These are phyloP conservation scores for Calosoma granatense DNA, from an alignment of 1,140 invertebrate species.

Conservation along the genomic window DNA sequence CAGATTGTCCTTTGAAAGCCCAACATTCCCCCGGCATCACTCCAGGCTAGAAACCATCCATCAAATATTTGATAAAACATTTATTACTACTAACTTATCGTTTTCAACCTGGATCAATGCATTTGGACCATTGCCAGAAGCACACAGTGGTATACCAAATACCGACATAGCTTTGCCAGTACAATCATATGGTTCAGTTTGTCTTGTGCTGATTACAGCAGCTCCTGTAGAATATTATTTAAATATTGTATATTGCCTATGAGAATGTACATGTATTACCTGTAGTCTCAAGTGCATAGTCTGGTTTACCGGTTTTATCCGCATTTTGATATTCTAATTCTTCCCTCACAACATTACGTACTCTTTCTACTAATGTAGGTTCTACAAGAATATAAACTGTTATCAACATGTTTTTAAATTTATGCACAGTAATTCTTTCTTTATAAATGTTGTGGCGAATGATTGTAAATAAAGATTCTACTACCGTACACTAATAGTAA, in stretches of 20 bases:
- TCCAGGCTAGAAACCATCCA: constrained; percentile 22
- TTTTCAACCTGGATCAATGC: constrained; percentile 33
- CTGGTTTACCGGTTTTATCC: constrained; percentile 59
- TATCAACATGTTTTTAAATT: too few species aligned
- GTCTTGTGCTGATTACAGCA: constrained; percentile 53
- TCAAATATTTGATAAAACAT: too few species aligned
- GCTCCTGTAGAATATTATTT: constrained; percentile 53
- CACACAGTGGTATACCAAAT: constrained; percentile 36
- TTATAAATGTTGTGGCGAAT: too few species aligned
- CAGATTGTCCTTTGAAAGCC: constrained; percentile 72
- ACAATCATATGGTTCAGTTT: constrained; percentile 57
- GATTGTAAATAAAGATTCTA: too few species aligned
- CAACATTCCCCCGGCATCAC: constrained; percentile 74
- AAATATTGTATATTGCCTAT: too few species aligned
- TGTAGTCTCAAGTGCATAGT: constrained; percentile 54
- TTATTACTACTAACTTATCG: too few species aligned
- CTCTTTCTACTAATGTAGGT: too few species aligned
- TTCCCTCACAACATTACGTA: not conserved
- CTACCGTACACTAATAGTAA: too few species aligned
- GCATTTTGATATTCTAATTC: constrained; percentile 47
- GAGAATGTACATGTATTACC: constrained; percentile 31
- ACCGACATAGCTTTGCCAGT: constrained; percentile 41
- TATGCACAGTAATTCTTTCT: too few species aligned
- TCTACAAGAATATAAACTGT: too few species aligned
- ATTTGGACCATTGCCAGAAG: constrained; percentile 21